phyloP scores from a whole-genome alignment of 2,888 invertebrate genomes.

The Rapana venosa region DNA sequence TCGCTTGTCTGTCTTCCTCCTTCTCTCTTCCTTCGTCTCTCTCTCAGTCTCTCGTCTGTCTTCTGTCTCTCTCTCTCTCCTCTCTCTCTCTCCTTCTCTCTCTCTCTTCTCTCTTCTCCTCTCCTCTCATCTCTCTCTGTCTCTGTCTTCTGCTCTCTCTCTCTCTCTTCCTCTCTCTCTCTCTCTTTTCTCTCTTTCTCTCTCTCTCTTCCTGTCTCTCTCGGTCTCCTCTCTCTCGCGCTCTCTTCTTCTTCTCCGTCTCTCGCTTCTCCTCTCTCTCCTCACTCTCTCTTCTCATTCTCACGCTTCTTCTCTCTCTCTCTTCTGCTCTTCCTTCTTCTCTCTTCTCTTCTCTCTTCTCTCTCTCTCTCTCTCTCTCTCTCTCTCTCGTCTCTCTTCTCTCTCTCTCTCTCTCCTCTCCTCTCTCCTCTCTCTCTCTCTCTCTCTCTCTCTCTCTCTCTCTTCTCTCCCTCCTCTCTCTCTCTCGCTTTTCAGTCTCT shows the following conservation, averaged over 20 bases:
- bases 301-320: no score
- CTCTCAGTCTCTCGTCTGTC: not conserved
- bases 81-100: not conserved
- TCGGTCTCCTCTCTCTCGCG: not conserved
- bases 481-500: not conserved
- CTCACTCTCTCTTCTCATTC: no score
- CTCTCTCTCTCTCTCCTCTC: no score
- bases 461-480: not conserved
- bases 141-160: not conserved
- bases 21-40: not conserved
- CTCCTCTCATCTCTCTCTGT: not conserved
- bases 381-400: no score
- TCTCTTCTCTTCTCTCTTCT: no score
- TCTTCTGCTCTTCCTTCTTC: no score
- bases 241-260: not conserved
- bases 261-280: no score
- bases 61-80: not conserved
- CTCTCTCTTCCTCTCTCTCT: not conserved
- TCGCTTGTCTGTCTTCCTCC: not conserved
- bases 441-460: no score
- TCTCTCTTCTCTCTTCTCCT: not conserved
- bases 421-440: no score
- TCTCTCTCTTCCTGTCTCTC: not conserved
- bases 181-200: not conserved
- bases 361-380: no score